These are phyloP conservation scores for Phalacrocorax brasilianus DNA, from an alignment of 2,113 vertebrate species.

Conservation along the genomic window DNA sequence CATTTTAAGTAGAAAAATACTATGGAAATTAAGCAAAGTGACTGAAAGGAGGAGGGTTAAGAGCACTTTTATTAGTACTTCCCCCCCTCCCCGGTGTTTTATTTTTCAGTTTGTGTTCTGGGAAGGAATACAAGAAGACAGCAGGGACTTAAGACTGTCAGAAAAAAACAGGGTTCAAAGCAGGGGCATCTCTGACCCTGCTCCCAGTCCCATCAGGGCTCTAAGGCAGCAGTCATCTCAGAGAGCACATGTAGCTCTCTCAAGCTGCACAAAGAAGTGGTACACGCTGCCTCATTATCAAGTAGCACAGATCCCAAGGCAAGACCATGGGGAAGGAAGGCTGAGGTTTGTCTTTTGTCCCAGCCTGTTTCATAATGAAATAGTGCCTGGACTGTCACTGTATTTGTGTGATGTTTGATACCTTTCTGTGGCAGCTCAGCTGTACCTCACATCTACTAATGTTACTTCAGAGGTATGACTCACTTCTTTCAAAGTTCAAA, in stretches of 20 bases:
- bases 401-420: background rate
- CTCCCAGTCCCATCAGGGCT: too few species aligned
- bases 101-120: background rate
- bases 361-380: background rate
- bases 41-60: background rate
- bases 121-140: background rate
- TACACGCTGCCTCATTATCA: background rate
- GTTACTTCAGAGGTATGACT: background rate
- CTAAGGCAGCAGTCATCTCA: too few species aligned
- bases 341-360: too few species aligned
- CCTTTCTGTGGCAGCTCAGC: background rate
- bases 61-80: background rate
- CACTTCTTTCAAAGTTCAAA: background rate
- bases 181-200: too few species aligned
- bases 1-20: background rate
- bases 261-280: background rate
- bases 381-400: too few species aligned
- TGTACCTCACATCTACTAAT: too few species aligned
- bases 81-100: background rate
- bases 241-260: too few species aligned
- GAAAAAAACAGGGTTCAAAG: too few species aligned
- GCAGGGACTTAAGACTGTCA: background rate
- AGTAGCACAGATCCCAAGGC: background rate
- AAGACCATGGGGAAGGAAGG: background rate
- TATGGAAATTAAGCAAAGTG: background rate